A percentile compares a stretch with the other conserved stretches of the same genome.
Evolutionary conservation across 2,888 invertebrate species (phyloP).

Genomic region (Proisotoma minuta): DNA sequence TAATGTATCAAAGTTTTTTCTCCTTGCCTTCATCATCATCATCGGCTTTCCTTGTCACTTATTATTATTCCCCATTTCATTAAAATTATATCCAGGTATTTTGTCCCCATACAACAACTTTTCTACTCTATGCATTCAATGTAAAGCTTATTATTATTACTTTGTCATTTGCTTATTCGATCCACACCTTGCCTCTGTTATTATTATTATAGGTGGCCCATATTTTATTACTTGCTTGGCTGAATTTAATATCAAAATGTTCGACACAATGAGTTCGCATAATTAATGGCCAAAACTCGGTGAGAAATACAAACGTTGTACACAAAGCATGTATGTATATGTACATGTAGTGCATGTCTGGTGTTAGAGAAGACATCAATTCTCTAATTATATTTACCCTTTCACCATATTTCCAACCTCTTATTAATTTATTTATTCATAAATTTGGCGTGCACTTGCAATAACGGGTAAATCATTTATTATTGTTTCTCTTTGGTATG

Average conservation of each 20-base stretch:
- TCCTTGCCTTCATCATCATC: conserved; percentile 4
- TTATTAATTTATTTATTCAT: too few relatives aligned
- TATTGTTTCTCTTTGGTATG: too few relatives aligned
- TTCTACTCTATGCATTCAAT: too few relatives aligned
- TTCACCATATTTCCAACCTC: too few relatives aligned
- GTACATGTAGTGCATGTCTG: neutral
- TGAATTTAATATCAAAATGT: conserved; percentile 3
- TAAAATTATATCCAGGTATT: conserved; percentile 19
- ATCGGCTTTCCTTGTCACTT: conserved; percentile 8
- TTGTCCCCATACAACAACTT: too few relatives aligned
- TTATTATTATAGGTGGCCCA: neutral
- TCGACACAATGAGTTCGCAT: conserved; percentile 16
- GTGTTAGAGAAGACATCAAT: conserved; percentile 17
- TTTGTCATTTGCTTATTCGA: neutral
- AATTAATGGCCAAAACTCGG: conserved; percentile 14
- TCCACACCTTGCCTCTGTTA: neutral
- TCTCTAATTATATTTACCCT: conserved; percentile 8
- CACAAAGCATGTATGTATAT: neutral
- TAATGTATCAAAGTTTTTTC: neutral
- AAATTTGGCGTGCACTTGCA: too few relatives aligned
- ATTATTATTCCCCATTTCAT: conserved; percentile 18
- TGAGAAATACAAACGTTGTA: neutral
- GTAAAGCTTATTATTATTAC: neutral
- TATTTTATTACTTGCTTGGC: neutral
- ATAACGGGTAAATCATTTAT: too few relatives aligned